Conservation (phyloP, 2,797 vertebrate genomes). For the Simalia tracyae region DNA sequence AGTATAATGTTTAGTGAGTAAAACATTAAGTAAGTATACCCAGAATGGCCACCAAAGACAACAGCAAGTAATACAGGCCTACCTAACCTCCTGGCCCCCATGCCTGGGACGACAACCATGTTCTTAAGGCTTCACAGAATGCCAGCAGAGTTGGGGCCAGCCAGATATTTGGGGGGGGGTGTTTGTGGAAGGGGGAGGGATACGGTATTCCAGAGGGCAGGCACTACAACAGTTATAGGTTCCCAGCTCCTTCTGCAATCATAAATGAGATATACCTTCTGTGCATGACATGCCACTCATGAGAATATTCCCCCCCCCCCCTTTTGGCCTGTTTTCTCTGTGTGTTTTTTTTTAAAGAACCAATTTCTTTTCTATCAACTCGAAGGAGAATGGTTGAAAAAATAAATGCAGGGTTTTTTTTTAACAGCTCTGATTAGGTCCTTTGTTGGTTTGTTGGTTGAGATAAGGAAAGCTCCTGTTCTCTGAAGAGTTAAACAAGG, state of each 20-base stretch:
- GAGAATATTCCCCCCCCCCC: neutral
- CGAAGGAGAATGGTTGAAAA: neutral
- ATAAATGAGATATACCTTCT: neutral
- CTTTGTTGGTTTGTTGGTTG: neutral
- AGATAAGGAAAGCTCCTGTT: neutral
- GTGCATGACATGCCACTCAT: neutral
- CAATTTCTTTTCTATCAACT: neutral
- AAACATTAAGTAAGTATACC: too few relatives aligned
- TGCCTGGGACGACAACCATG: too few relatives aligned
- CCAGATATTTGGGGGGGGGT: too few relatives aligned
- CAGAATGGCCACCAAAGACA: too few relatives aligned
- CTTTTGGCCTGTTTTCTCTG: neutral
- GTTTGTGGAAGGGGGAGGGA: too few relatives aligned
- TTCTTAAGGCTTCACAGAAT: too few relatives aligned
- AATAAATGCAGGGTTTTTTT: neutral
- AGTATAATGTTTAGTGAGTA: too few relatives aligned
- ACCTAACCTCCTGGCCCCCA: too few relatives aligned
- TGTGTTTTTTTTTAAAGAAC: neutral
- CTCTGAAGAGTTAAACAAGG: neutral
- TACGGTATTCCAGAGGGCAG: neutral
- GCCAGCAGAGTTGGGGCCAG: too few relatives aligned
- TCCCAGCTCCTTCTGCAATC: neutral
- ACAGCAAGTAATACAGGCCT: too few relatives aligned
- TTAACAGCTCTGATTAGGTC: neutral
- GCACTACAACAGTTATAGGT: neutral